Conservation (phyloP, 2,888 invertebrate genomes). For the Atherix ibis region DNA sequence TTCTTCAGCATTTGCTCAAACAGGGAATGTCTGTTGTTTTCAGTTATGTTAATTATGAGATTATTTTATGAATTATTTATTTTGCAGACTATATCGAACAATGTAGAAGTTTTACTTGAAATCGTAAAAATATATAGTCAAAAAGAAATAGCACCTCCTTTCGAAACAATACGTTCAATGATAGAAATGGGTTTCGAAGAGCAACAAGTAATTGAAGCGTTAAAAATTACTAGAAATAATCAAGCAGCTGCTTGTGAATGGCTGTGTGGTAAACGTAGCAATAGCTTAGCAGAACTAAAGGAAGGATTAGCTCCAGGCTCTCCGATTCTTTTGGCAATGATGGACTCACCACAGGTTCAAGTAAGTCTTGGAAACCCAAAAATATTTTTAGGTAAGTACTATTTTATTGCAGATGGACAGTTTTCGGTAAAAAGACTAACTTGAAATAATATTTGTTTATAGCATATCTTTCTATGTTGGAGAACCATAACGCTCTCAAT, state of each 20-base stretch:
- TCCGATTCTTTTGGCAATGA: constrained; percentile 45
- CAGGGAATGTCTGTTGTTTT: too few relatives aligned
- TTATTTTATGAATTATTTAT: too few relatives aligned
- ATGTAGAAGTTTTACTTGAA: constrained; percentile 28
- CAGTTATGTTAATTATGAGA: too few relatives aligned
- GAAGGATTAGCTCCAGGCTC: constrained; percentile 43
- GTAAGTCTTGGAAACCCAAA: constrained; percentile 47
- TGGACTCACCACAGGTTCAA: constrained; percentile 47
- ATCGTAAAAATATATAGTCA: constrained; percentile 30
- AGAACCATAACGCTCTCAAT: constrained; percentile 44
- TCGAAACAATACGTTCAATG: constrained; percentile 21
- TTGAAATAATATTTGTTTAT: constrained; percentile 13
- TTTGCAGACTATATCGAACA: too few relatives aligned
- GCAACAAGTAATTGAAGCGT: constrained; percentile 39
- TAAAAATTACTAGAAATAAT: constrained; percentile 46
- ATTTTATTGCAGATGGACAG: too few relatives aligned
- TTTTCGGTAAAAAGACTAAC: background rate
- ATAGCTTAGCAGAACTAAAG: constrained; percentile 38
- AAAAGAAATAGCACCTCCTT: constrained; percentile 25
- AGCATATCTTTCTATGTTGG: constrained; percentile 52
- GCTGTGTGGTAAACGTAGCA: constrained; percentile 42
- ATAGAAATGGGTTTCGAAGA: constrained; percentile 46
- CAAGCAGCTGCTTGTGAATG: constrained; percentile 48
- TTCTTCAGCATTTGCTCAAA: constrained; percentile 6
- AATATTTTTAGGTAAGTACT: constrained; percentile 40